Evolutionary conservation across 23 tunicate genomes (phyloP).

Genomic region (Halocynthia aurantium): DNA sequence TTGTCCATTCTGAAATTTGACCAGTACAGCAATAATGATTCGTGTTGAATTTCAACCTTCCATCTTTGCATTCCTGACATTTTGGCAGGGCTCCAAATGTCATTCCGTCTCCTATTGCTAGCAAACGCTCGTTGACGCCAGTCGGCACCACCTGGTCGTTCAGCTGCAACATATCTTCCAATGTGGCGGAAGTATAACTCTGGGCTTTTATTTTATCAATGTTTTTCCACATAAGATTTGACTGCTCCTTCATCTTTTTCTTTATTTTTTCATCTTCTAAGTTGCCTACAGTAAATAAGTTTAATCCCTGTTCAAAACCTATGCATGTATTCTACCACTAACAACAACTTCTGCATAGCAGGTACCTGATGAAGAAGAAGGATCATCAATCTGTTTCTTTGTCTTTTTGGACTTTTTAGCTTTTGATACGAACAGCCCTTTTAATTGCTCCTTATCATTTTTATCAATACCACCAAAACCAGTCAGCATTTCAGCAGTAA

Average conservation of each 20-base stretch:
- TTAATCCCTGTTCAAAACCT: background rate
- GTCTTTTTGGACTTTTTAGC: background rate
- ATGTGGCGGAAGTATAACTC: slow-evolving; percentile 35
- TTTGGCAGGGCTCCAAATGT: slow-evolving; percentile 72
- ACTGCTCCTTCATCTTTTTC: slow-evolving; percentile 42
- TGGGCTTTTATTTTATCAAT: slow-evolving; percentile 59
- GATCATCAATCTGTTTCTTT: background rate
- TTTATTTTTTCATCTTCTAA: slow-evolving; percentile 16
- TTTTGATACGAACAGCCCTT: slow-evolving; percentile 31
- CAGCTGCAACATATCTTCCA: slow-evolving; percentile 33
- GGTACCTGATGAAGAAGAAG: slow-evolving; percentile 4
- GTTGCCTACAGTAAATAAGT: background rate
- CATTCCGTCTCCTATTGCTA: slow-evolving; percentile 76
- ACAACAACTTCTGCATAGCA: background rate
- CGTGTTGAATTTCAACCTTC: slow-evolving; percentile 48
- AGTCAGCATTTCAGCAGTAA: slow-evolving; percentile 71
- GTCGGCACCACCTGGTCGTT: slow-evolving; percentile 52
- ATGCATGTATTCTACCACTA: background rate
- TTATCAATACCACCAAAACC: slow-evolving; percentile 71
- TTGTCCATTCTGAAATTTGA: slow-evolving; percentile 80
- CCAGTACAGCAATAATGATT: slow-evolving; percentile 78
- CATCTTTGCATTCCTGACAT: slow-evolving; percentile 53
- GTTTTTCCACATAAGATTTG: slow-evolving; percentile 59
- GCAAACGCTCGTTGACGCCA: slow-evolving; percentile 52
- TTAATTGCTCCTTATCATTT: slow-evolving; percentile 48